Conservation (phyloP, 1,140 invertebrate genomes). For the Rhizoglyphus robini region DNA sequence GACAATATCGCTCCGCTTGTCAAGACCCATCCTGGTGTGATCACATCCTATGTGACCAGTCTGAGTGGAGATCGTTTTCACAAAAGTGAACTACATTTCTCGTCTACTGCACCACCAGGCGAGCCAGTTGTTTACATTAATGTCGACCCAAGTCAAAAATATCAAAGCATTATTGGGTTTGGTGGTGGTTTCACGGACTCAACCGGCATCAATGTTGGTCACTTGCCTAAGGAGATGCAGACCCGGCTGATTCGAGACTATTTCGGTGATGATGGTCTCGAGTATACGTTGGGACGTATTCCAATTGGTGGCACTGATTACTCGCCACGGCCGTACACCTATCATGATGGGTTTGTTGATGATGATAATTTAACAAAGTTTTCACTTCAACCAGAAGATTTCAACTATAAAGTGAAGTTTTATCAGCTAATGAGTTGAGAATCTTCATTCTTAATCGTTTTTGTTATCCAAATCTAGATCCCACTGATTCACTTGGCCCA, state of each 20-base stretch:
- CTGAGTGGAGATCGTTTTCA: neutral
- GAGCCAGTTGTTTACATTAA: neutral
- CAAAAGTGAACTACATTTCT: neutral
- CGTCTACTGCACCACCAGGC: too few relatives aligned
- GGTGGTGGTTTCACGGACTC: constrained; percentile 75
- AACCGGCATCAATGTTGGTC: constrained; percentile 33
- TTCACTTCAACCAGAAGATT: constrained; percentile 49
- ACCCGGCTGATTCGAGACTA: constrained; percentile 10
- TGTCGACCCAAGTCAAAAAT: constrained; percentile 21
- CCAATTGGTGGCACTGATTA: too few relatives aligned
- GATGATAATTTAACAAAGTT: constrained; percentile 53
- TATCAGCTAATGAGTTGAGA: neutral
- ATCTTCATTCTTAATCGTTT: neutral
- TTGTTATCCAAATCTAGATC: constrained; percentile 39
- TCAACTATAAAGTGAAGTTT: constrained; percentile 45
- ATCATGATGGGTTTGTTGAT: constrained; percentile 45
- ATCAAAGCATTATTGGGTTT: constrained; percentile 49
- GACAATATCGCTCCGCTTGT: neutral
- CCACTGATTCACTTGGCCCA: constrained; percentile 45
- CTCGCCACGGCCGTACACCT: too few relatives aligned
- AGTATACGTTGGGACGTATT: too few relatives aligned
- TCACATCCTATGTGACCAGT: neutral
- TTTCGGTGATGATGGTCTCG: constrained; percentile 34
- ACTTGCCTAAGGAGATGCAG: neutral
- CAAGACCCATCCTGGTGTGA: neutral